phyloP scores from a whole-genome alignment of 2,888 invertebrate species.

The Hyalella azteca region DNA sequence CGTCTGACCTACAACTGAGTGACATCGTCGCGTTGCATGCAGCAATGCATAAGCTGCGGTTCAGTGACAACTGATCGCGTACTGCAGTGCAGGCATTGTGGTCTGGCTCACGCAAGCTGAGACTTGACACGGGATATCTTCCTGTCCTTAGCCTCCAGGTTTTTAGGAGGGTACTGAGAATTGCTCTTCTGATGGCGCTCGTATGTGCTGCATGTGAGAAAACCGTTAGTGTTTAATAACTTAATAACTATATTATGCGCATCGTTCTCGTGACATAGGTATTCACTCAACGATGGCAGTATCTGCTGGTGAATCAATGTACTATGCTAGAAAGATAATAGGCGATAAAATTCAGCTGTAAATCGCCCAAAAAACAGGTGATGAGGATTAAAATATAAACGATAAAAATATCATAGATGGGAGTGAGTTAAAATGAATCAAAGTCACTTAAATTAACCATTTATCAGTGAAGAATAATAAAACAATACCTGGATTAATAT shows the following conservation, averaged over 20 bases:
- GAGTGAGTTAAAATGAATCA: too few species aligned
- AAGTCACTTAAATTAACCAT: too few species aligned
- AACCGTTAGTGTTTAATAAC: background rate
- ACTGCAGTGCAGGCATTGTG: background rate
- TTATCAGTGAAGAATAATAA: too few species aligned
- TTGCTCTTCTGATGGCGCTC: slow-evolving; percentile 50
- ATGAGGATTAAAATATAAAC: too few species aligned
- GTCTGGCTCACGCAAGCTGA: background rate
- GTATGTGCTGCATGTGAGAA: slow-evolving; percentile 45
- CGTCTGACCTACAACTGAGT: too few species aligned
- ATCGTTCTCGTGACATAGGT: background rate
- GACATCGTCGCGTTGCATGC: too few species aligned
- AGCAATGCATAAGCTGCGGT: too few species aligned
- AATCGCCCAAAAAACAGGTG: background rate
- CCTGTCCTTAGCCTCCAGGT: slow-evolving; percentile 54
- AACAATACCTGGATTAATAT: too few species aligned
- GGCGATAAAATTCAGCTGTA: background rate
- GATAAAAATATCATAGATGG: too few species aligned
- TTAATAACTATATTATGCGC: background rate
- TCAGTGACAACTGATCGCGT: too few species aligned
- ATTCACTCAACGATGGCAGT: background rate
- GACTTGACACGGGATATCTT: slow-evolving; percentile 49
- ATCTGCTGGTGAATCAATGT: background rate
- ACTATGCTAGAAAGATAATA: background rate
- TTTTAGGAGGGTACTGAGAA: slow-evolving; percentile 55